Evolutionary conservation across 2,888 invertebrate species (phyloP).

Genomic region (Agrotis segetum): DNA sequence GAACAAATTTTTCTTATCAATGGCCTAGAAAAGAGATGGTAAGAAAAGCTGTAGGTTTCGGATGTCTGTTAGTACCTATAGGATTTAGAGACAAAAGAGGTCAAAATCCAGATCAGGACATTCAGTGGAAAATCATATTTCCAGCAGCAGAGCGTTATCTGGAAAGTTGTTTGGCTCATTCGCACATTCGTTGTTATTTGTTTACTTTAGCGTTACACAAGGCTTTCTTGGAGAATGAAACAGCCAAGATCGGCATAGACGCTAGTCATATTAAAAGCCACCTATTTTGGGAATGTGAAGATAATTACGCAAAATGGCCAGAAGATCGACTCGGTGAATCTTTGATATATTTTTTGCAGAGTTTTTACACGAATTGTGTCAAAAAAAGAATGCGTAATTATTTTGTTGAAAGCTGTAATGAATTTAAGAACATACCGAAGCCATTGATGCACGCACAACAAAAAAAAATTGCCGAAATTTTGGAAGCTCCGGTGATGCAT

Average conservation of each 20-base stretch:
- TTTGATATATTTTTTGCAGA: conserved; percentile 91
- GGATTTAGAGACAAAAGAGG: conserved; percentile 92
- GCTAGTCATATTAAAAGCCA: conserved; percentile 94
- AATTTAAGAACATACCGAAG: conserved; percentile 93
- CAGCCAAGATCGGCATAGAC: conserved; percentile 92
- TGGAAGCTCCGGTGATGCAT: conserved; percentile 94
- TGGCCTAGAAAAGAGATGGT: conserved; percentile 94
- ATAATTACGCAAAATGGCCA: conserved; percentile 93
- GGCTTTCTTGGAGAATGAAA: conserved; percentile 93
- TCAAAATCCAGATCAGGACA: conserved; percentile 91
- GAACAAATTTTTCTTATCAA: conserved; percentile 90
- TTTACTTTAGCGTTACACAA: conserved; percentile 93
- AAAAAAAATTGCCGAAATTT: conserved; percentile 92
- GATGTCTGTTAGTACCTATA: conserved; percentile 93
- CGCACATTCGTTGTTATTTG: conserved; percentile 94
- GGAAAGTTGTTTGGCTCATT: conserved; percentile 93
- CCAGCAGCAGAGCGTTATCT: conserved; percentile 94
- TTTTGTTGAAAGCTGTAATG: conserved; percentile 93
- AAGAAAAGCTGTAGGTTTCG: conserved; percentile 92
- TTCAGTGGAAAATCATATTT: conserved; percentile 95
- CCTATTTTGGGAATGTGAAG: conserved; percentile 95
- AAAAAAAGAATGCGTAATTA: conserved; percentile 93
- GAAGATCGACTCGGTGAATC: conserved; percentile 94
- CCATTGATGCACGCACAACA: conserved; percentile 92
- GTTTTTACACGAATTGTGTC: conserved; percentile 92